phyloP scores from a whole-genome alignment of 2,113 vertebrate genomes.

The Pan troglodytes region DNA sequence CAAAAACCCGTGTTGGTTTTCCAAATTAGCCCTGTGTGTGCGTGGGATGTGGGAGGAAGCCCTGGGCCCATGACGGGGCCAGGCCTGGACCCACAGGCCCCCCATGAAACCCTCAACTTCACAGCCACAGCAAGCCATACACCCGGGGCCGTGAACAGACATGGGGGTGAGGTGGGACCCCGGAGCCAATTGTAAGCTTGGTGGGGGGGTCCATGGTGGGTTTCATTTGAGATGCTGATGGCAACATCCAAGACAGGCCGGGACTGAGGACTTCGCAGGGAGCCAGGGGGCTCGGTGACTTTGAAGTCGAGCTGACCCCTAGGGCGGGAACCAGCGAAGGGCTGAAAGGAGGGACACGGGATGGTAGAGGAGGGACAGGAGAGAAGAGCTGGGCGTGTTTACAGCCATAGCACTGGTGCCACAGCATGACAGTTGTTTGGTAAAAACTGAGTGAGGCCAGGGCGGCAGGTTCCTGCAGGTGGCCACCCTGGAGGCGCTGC shows the following conservation, averaged over 20 bases:
- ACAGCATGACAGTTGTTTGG: too few relatives aligned
- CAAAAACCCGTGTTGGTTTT: not conserved
- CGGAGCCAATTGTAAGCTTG: too few relatives aligned
- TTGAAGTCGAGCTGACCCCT: not conserved
- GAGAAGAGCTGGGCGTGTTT: not conserved
- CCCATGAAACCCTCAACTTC: rapidly evolving
- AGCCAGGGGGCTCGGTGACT: not conserved
- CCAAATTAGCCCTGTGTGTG: not conserved
- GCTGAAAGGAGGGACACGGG: not conserved
- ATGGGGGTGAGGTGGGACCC: rapidly evolving
- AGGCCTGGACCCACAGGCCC: not conserved
- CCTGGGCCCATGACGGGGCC: too few relatives aligned
- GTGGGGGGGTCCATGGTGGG: too few relatives aligned
- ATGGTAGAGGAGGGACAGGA: rapidly evolving
- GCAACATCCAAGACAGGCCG: not conserved
- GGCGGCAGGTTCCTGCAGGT: not conserved
- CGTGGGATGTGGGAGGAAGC: not conserved
- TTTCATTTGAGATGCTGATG: too few relatives aligned
- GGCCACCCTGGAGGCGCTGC: not conserved
- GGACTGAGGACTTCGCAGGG: not conserved
- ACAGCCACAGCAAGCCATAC: not conserved
- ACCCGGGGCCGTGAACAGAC: too few relatives aligned
- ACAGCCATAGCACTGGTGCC: rapidly evolving
- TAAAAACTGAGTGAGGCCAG: not conserved
- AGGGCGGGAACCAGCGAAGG: not conserved